Conservation (phyloP, 2,797 vertebrate species). For the Pseudochirops corinnae region DNA sequence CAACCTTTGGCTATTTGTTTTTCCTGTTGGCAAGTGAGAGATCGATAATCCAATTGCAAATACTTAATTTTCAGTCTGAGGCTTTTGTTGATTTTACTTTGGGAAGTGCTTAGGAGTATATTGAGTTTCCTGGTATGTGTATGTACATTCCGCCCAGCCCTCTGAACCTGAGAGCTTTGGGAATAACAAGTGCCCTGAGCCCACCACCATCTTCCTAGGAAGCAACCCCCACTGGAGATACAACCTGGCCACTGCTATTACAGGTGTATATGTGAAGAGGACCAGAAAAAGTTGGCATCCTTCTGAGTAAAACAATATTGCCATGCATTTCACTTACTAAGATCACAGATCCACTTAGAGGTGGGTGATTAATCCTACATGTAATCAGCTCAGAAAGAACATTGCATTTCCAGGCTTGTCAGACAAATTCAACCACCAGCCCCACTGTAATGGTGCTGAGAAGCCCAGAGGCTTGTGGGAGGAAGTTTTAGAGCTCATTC, state of each 20-base stretch:
- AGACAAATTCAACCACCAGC: background rate
- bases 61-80: background rate
- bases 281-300: background rate
- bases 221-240: too few relatives aligned
- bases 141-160: too few relatives aligned
- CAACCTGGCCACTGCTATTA: too few relatives aligned
- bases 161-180: too few relatives aligned
- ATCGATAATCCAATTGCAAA: background rate
- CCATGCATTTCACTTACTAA: background rate
- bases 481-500: background rate
- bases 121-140: too few relatives aligned
- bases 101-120: background rate
- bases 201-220: too few relatives aligned
- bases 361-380: background rate
- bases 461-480: background rate
- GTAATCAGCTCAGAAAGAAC: background rate
- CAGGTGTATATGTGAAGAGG: too few relatives aligned
- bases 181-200: too few relatives aligned
- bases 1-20: background rate
- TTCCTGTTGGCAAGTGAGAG: background rate
- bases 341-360: background rate
- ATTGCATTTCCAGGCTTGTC: background rate
- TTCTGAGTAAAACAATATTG: background rate
- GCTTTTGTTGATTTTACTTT: background rate
- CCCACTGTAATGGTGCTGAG: background rate